Base-by-base conservation (phyloP, 1,140 invertebrate genomes). In the Akabosia matsudoensis region DNA sequence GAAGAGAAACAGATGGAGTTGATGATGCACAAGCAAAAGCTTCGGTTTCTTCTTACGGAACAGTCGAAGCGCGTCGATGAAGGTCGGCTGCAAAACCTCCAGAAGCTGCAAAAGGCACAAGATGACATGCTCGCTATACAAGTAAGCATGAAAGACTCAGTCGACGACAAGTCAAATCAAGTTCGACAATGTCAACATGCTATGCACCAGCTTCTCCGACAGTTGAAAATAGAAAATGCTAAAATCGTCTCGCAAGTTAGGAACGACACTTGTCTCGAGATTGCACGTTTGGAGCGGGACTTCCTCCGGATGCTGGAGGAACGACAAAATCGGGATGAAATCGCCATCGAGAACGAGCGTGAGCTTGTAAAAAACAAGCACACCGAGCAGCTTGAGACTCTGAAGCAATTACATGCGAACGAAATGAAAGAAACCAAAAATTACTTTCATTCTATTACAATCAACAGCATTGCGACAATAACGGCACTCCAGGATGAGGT, bases 371-470 rank as follows among this genome's bases (percentile, higher is more conserved):
- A 96, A 85, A 96, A 96, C 84, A 89, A 90, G 73, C 93, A 96
- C 83, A 90, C 96, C 18, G 89, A 90, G 18, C 90, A 91, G 24
- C 83, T 97, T 70, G 89, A 90, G 16, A 90, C 91, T 24, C 83
- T 97, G 70, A 92, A 93, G 77, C 90, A 90, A 77, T 90, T 92
- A 80, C 94, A 97, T 83, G 92, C 95, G 77, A 90, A 90, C 81
- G 91, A 92, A 0, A 94, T 96, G 83, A 88, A 89, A 56, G 92
- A 96, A 83, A 91, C 97, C 83, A 97, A 96, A 85, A 92, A 92
- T 84, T 97, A 96, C 86, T 97, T 96, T 81, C 96, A 96, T 82
- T 93, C 97, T 80, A 95, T 97, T 52, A 95, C 93, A 0, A 84
- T 95, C 0, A 97, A 97, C 83, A 97, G 97, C 85, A 87, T 97